phyloP scores from a whole-genome alignment of 1,140 invertebrate genomes.

The Apocrypta bakeri region DNA sequence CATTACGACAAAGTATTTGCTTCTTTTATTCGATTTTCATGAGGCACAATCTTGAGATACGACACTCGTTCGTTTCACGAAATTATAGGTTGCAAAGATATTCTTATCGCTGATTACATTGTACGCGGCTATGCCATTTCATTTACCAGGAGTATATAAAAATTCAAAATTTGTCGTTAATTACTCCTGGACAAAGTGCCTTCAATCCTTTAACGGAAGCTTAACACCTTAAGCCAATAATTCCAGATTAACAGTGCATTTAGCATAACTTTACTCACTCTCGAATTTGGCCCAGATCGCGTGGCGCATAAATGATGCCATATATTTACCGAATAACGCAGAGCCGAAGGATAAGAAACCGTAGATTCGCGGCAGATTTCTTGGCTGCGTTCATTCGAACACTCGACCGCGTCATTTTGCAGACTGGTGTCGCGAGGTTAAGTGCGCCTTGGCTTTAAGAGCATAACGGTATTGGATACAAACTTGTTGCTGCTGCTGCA shows the following conservation, averaged over 20 bases:
- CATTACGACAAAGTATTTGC: too few relatives aligned
- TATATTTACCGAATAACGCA: background rate
- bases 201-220: too few relatives aligned
- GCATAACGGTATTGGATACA: slow-evolving; percentile 18
- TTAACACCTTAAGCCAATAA: background rate
- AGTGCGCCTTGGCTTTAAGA: slow-evolving; percentile 3
- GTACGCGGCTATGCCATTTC: too few relatives aligned
- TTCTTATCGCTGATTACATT: too few relatives aligned
- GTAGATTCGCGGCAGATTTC: background rate
- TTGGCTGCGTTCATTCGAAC: background rate
- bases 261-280: background rate
- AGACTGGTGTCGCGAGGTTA: background rate
- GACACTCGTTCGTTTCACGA: too few relatives aligned
- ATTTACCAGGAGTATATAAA: too few relatives aligned
- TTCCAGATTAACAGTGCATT: background rate
- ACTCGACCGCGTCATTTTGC: background rate
- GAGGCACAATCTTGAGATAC: too few relatives aligned
- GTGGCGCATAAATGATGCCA: background rate
- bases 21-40: too few relatives aligned
- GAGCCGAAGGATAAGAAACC: background rate
- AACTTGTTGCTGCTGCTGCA: slow-evolving; percentile 3
- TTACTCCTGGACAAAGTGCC: too few relatives aligned
- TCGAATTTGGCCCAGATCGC: background rate
- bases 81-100: too few relatives aligned
- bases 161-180: too few relatives aligned